Evolutionary conservation across 2,113 vertebrate species (phyloP), one percentile per base, ranked within the genome.

Genomic region (Poeciliopsis prolifica): DNA sequence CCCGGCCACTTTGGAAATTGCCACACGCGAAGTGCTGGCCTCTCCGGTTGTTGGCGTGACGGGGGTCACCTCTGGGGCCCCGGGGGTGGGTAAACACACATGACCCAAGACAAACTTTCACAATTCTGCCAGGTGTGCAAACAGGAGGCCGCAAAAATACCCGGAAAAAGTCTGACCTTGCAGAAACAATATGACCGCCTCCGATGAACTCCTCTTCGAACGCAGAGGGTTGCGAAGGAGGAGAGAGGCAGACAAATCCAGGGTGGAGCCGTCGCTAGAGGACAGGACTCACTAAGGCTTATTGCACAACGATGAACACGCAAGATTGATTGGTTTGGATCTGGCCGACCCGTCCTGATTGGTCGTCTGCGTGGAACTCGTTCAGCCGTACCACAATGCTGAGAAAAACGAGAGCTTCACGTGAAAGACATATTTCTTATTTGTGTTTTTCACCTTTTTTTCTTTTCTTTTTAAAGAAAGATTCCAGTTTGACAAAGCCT

Each of bases 81-180:
- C 35, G 2, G 81, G 86, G 88, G 81, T 85, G 88, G 80, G 89
- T 91, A 93, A 94, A 94, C 87, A 94, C 88, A 80, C 88, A 87
- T 92, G 92, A 92, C 92, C 92, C 93, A 94, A 93, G 88, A 92
- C 89, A 92, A 94, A 93, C 93, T 92, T 91, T 92, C 83, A 87
- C 86, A 84, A 92, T 92, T 92, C 91, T 78, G 82, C 91, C 92
- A 93, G 92, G 92, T 94, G 92, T 88, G 92, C 87, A 94, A 93
- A 92, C 90, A 91, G 78, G 68, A 85, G 87, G 86, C 87, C 79
- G 66, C 76, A 85, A 90, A 92, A 93, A 92, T 85, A 91, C 91
- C 88, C 85, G 77, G 90, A 91, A 92, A 37, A 89, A 85, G 83
- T 83, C 90, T 86, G 87, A 91, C 86, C 77, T 51, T 82, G 89